Evolutionary conservation across 2,888 invertebrate genomes (phyloP), one percentile per base, ranked within the genome.

Genomic region (Melinopterus prodromus): DNA sequence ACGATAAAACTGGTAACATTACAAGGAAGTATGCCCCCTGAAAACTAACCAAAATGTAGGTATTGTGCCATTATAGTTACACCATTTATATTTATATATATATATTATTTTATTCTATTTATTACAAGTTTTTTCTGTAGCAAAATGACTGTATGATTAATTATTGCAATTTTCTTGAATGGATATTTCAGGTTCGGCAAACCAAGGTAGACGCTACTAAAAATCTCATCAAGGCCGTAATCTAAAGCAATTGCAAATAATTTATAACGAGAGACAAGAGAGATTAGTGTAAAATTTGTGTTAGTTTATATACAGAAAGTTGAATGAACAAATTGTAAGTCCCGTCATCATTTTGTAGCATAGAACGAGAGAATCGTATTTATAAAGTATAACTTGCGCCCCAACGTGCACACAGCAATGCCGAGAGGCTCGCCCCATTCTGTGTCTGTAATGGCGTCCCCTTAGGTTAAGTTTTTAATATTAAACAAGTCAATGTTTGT

Each of bases 171-270:
- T 79, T 79, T 81, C 79, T 37, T 81, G 74, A 79, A 72, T 81
- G 79, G 77, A 79, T 70, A 81, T 81, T 81, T 81, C 81, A 81
- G 81, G 81, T 81, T 79, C 81, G 75, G 38, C 81, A 79, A 81
- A 81, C 81, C 81, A 81, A 81, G 80, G 80, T 80, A 81, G 81
- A 79, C 81, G 81, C 81, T 81, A 79, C 81, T 81, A 80, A 80
- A 76, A 79, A 81, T 81, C 80, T 81, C 81, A 81, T 75, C 78
- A 79, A 81, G 79, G 81, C 74, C 37, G 37, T 35, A 36, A 74
- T 26, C 37, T 74, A 36, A 74, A 74, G 35, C 71, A 71, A 35
- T 26, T 74, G 35, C 74, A 74, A 74, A 37, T 53, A 53, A 53
- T 53, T 53, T 53, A 53, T 53, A 53, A 53, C 53, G 53, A 53